phyloP scores from a whole-genome alignment of 2,888 invertebrate genomes.

The Hirtodrosophila confusa region DNA sequence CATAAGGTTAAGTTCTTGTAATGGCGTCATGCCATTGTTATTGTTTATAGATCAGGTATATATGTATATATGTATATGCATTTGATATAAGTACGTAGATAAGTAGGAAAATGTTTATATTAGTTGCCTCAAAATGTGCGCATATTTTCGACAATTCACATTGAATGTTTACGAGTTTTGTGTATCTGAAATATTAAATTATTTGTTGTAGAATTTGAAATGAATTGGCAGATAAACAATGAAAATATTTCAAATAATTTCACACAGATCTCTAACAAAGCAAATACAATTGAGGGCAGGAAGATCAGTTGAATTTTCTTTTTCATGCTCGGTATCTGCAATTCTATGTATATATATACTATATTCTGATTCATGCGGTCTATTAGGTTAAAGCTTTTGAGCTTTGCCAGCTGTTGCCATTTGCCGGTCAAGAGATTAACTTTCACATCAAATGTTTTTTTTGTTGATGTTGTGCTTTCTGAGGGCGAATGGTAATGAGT shows the following conservation, averaged over 20 bases:
- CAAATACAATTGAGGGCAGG: not conserved
- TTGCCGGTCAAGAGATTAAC: constrained; percentile 27
- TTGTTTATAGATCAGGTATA: too few relatives aligned
- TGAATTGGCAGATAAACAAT: constrained; percentile 9
- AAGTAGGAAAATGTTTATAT: not conserved
- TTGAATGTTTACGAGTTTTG: constrained; percentile 3
- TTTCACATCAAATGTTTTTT: constrained; percentile 12
- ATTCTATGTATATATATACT: constrained; percentile 2
- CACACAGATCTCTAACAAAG: not conserved
- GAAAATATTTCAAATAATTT: constrained; percentile 7
- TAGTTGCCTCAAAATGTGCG: not conserved
- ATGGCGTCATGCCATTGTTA: too few relatives aligned
- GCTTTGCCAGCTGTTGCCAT: constrained; percentile 43
- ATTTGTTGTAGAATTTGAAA: constrained; percentile 5
- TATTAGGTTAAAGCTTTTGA: constrained; percentile 21
- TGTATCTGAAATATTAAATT: constrained; percentile 2
- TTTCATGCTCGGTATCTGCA: not conserved
- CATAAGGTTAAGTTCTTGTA: too few relatives aligned
- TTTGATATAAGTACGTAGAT: too few relatives aligned
- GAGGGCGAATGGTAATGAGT: constrained; percentile 8
- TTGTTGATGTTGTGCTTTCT: not conserved
- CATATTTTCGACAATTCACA: not conserved
- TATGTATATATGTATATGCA: too few relatives aligned
- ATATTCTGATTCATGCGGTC: not conserved
- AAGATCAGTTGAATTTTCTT: not conserved